Percentiles rank a stretch among this genome's conserved stretches.
These are phyloP conservation scores for Scomber scombrus DNA, from an alignment of 2,113 vertebrate species.

Conservation along the genomic window DNA sequence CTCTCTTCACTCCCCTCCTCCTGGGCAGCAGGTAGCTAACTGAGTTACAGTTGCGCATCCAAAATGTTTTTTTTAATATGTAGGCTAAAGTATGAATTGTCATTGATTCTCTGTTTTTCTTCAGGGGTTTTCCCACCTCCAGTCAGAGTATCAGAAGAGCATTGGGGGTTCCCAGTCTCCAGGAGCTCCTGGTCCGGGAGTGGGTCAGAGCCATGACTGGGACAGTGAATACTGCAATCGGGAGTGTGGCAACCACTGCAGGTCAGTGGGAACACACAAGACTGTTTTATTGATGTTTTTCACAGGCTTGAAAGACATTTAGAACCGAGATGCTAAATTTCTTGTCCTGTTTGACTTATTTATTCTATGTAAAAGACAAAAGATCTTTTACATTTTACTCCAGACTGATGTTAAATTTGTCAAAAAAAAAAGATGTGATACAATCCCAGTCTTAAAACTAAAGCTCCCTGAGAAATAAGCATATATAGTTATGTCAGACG, in stretches of 20 bases:
- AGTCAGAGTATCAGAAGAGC: conserved; percentile 93
- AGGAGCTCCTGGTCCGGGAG: conserved; percentile 86
- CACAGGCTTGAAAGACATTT: not conserved
- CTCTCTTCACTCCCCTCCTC: conserved; percentile 94
- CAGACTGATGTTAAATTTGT: not conserved
- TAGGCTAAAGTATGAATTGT: not conserved
- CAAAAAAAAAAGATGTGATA: not conserved
- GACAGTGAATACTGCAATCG: conserved; percentile 94
- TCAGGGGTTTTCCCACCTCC: conserved; percentile 95
- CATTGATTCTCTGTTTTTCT: conserved; percentile 7
- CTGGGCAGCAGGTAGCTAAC: conserved; percentile 95
- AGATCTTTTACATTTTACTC: not conserved
- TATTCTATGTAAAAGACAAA: not conserved
- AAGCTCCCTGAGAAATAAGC: conserved; percentile 5
- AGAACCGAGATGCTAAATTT: not conserved
- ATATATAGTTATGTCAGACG: conserved; percentile 21
- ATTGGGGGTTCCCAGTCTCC: conserved; percentile 94
- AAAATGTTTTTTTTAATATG: not conserved
- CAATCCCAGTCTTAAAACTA: not conserved
- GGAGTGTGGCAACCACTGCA: conserved; percentile 98
- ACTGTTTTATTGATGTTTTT: not conserved
- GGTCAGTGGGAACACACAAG: conserved; percentile 81
- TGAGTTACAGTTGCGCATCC: not conserved
- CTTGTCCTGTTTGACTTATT: not conserved
- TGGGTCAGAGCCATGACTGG: conserved; percentile 92